Evolutionary conservation across 2,797 vertebrate species (phyloP), one percentile per base, ranked within the genome.

Genomic region (Sandelia bainsii): DNA sequence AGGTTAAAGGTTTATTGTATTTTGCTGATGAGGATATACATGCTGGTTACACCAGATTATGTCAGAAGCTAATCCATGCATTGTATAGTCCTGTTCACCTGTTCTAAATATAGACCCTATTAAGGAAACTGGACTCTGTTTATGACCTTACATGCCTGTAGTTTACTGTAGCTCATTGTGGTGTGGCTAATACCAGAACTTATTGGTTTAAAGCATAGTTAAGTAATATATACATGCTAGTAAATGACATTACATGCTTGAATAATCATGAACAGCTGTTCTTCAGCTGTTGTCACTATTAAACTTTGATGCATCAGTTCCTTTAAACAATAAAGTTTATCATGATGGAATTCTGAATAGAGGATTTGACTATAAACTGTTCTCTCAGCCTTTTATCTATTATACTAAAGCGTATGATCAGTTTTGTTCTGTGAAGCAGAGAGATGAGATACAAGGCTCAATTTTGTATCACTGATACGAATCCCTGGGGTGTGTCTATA

Each of bases 71-170:
- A 94, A 95, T 94, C 94, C 92, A 80, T 81, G 84, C 69, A 76
- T 80, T 87, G 79, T 90, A 89, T 86, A 92, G 91, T 88, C 92
- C 89, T 92, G 82, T 90, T 94, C 90, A 91, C 89, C 88, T 87
- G 78, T 73, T 89, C 93, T 94, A 94, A 92, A 92, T 81, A 93
- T 94, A 94, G 92, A 88, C 34, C 82, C 62, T 92, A 93, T 91
- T 92, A 89, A 86, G 81, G 82, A 80, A 90, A 89, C 84, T 73
- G 27, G 23, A 40, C 78, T 72, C 57, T 67, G 74, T 89, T 72
- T 67, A 69, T 80, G 64, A 39, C 40, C 3, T 58, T 49, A 69
- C 64, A 72, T 22, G 63, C 54, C 45, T 20, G 64, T 17, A 50
- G 53, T 82, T 73, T 45, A 81, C 61, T 52, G 25, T 13, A 68